Evolutionary conservation across 2,113 vertebrate genomes (phyloP).

Genomic region (mouse (Mus musculus)): GRCm39 chr5:91706001-91706500

Average conservation of each 20-base stretch:
- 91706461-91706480: too few relatives aligned
- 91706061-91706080: background rate
- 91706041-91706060: background rate
- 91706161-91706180: background rate
- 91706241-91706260: background rate
- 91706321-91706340: slow-evolving; percentile 12
- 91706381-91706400: background rate
- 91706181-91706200: background rate
- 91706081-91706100: background rate
- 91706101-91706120: background rate
- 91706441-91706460: background rate
- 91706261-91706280: background rate
- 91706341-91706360: background rate
- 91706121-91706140: background rate
- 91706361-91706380: background rate
- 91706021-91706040: background rate
- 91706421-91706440: background rate
- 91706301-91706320: slow-evolving; percentile 31
- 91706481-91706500: background rate
- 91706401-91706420: background rate
- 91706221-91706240: background rate
- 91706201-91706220: background rate
- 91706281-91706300: slow-evolving; percentile 40
- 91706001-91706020: background rate
- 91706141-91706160: background rate